Conservation (phyloP, 2,113 vertebrate genomes). For the Crocuta crocuta region DNA sequence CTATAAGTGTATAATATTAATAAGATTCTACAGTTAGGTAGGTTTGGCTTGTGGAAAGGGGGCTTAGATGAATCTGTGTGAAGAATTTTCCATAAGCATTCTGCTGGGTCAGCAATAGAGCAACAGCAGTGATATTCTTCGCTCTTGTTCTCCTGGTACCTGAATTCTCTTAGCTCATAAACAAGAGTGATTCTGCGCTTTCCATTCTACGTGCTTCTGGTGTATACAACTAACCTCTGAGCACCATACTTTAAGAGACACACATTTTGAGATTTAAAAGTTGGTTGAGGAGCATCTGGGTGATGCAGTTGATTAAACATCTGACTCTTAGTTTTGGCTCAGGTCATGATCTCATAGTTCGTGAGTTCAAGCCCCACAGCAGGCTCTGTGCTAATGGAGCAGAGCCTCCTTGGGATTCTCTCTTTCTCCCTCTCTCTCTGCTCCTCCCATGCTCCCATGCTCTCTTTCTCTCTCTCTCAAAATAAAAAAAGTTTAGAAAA, state of each 20-base stretch:
- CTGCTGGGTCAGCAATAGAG: neutral
- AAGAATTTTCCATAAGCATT: neutral
- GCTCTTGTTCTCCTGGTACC: neutral
- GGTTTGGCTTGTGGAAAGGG: neutral
- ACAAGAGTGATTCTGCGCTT: neutral
- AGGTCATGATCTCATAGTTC: too few species aligned
- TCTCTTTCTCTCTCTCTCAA: too few species aligned
- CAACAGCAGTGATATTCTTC: neutral
- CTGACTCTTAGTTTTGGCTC: too few species aligned
- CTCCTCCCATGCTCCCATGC: too few species aligned
- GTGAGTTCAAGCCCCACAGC: too few species aligned
- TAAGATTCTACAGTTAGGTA: neutral
- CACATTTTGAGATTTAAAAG: neutral
- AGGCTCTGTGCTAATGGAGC: too few species aligned
- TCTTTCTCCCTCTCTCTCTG: too few species aligned
- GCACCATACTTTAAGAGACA: neutral
- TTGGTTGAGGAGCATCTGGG: neutral
- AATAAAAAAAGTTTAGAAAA: too few species aligned
- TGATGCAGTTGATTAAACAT: too few species aligned
- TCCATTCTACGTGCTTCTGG: neutral
- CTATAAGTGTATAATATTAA: neutral
- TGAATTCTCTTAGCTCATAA: neutral
- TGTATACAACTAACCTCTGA: neutral
- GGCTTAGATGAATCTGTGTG: neutral
- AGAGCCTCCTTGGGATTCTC: too few species aligned